Conservation (phyloP, 2,113 vertebrate species). For the Passer montanus region DNA sequence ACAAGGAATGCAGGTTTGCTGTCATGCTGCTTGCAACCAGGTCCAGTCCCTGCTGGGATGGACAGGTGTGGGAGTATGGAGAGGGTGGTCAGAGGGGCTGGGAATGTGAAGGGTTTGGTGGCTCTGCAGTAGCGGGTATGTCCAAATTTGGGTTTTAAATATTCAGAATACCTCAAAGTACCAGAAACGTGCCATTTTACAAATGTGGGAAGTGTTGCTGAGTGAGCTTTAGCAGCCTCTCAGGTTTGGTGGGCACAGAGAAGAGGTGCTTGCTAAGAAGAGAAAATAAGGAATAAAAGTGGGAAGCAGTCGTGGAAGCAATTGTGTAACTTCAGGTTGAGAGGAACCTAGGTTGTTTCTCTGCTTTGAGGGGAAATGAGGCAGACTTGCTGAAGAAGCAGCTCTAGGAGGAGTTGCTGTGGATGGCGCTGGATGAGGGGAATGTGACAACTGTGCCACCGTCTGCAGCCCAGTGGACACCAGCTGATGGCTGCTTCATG, state of each 20-base stretch:
- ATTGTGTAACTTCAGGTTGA: not conserved
- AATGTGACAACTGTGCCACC: not conserved
- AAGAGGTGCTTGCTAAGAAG: not conserved
- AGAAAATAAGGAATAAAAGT: not conserved
- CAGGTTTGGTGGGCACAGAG: not conserved
- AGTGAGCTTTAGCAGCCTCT: not conserved
- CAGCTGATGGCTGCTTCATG: not conserved
- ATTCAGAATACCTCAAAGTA: not conserved
- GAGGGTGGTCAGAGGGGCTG: not conserved
- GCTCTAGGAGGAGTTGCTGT: not conserved
- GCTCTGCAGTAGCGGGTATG: rapidly evolving
- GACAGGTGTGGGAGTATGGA: not conserved
- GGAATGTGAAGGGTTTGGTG: not conserved
- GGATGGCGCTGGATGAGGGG: not conserved
- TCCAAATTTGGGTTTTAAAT: not conserved
- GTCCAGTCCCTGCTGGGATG: not conserved
- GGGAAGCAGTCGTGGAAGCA: not conserved
- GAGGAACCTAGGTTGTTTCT: not conserved
- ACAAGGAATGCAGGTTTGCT: not conserved
- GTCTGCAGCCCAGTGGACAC: rapidly evolving
- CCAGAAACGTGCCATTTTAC: not conserved
- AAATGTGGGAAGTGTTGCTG: slow-evolving; percentile 9
- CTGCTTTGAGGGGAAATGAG: not conserved
- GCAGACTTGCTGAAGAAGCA: not conserved
- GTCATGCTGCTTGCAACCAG: rapidly evolving